A percentile compares a stretch with the other conserved stretches of the same genome.
phyloP scores from a whole-genome alignment of 2,113 vertebrate species.

The Plotosus lineatus region DNA sequence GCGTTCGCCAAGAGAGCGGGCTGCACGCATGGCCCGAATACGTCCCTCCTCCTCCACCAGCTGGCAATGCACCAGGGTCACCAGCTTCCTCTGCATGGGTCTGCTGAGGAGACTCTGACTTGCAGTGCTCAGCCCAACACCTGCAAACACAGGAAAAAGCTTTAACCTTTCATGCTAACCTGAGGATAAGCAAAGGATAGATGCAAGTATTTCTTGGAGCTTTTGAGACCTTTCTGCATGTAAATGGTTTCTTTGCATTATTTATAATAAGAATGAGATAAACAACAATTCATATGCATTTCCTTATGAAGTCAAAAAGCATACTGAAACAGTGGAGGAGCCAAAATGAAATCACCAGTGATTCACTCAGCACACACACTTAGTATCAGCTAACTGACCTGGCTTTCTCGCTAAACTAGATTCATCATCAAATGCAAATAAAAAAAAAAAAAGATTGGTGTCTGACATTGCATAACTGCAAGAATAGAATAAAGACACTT shows the following conservation, averaged over 20 bases:
- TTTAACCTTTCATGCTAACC: background rate
- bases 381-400: background rate
- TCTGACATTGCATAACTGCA: background rate
- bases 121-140: slow-evolving; percentile 90
- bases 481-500: background rate
- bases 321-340: background rate
- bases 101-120: slow-evolving; percentile 94
- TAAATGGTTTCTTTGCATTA: background rate
- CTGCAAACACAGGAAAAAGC: slow-evolving; percentile 62
- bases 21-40: slow-evolving; percentile 94
- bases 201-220: background rate
- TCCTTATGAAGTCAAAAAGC: background rate
- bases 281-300: background rate
- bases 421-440: background rate
- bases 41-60: slow-evolving; percentile 97
- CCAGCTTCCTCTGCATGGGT: slow-evolving; percentile 97
- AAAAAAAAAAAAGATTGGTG: background rate
- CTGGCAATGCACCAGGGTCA: slow-evolving; percentile 96
- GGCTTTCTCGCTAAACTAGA: background rate
- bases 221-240: background rate
- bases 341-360: background rate
- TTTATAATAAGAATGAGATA: background rate
- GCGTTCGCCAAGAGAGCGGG: slow-evolving; percentile 91
- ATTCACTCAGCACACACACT: background rate
- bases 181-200: background rate